A percentile compares a stretch with the other conserved stretches of the same genome.
Conservation (phyloP, 1,140 invertebrate genomes). For the Pogonomyrmex californicus region DNA sequence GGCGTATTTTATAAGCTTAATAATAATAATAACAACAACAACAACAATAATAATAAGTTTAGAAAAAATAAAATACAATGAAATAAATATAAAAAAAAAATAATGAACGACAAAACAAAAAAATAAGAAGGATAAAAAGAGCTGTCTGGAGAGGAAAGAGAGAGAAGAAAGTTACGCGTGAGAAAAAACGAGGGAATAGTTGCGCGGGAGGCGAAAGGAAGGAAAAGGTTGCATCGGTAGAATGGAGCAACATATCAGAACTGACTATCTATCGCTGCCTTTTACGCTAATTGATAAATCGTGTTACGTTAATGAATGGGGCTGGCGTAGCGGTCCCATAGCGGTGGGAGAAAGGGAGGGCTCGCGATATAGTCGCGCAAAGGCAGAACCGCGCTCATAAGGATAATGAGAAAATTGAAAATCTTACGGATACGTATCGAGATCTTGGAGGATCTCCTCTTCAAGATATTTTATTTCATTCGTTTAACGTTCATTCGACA, state of each 20-base stretch:
- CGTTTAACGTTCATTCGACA: background rate
- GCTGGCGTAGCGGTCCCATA: conserved; percentile 62
- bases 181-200: conserved; percentile 1
- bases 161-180: conserved; percentile 23
- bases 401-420: conserved; percentile 83
- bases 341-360: conserved; percentile 38
- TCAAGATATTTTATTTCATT: background rate
- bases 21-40: conserved; percentile 15
- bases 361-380: conserved; percentile 60
- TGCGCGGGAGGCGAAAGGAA: conserved; percentile 44
- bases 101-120: background rate
- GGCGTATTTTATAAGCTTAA: background rate
- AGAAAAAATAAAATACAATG: background rate
- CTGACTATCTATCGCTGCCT: conserved; percentile 86
- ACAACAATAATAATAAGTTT: background rate
- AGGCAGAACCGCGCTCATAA: conserved; percentile 64
- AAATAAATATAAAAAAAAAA: conserved; percentile 3
- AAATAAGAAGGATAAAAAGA: background rate
- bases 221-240: conserved; percentile 58
- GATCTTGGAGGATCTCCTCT: conserved; percentile 59
- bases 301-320: conserved; percentile 87
- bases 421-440: conserved; percentile 75
- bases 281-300: conserved; percentile 88
- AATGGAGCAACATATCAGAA: conserved; percentile 83
- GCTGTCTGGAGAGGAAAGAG: background rate